Evolutionary conservation across 1,140 invertebrate genomes (phyloP), one percentile per base, ranked within the genome.

Genomic region (Homarus americanus): DNA sequence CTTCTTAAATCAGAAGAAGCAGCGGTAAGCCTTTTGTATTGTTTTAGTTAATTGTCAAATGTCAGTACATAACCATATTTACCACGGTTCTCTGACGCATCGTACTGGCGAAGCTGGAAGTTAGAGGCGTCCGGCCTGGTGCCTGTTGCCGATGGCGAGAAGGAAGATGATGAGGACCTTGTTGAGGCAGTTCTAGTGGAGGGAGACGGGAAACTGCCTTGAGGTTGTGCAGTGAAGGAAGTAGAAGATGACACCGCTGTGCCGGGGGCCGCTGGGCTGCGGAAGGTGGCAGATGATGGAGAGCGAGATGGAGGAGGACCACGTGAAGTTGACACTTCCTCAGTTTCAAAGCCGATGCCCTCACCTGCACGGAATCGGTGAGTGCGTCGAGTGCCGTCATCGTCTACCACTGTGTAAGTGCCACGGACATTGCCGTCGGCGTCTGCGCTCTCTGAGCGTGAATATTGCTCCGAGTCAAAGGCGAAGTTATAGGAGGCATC

Each of bases 351-450:
- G n/a, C 92, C 92, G 38, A 92, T 44, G 49, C 92, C 92, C 66
- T 92, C 28, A n/a, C 92, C 92, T 36, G 92, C 92, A 17, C 86
- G 73, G 86, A 86, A 92, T 10, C 76, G 41, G 78, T 91, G 69
- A 34, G 85, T 92, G 58, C 87, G 88, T 34, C 84, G 85, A n/a
- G 83, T 86, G 53, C 84, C 85, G 49, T 90, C 82, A 72, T 91
- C 87, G 80, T 94, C 94, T 15, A 93, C 93, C 80, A 94, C 94
- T 41, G 93, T 93, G 92, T 94, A 94, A 32, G 92, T 92, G 20
- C 94, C 94, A 0, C 89, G 80, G 1, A 94, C 93, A 36, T 91
- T 93, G 9, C 94, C 94, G 53, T 94, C 93, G 28, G 92, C 73
- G 44, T 92, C 93, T 41, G 84, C 72, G 20, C 82, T 90, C 83